Conservation (phyloP, 64 coral and sea anemone species). For the Montipora sp. region DNA sequence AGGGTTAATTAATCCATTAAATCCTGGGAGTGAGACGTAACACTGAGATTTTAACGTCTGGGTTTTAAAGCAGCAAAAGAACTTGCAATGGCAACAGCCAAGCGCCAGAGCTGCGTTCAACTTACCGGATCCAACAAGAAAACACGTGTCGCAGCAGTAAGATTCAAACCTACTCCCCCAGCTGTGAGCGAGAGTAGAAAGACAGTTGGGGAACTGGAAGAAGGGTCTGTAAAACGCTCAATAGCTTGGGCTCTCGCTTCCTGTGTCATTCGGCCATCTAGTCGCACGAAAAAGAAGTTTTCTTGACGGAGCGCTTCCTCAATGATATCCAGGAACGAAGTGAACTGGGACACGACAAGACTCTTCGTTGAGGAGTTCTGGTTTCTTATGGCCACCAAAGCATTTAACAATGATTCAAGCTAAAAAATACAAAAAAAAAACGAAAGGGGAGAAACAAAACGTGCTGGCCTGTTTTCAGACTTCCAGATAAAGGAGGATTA, state of each 20-base stretch:
- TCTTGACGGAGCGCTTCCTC: slow-evolving; percentile 62
- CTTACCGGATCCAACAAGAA: slow-evolving; percentile 92
- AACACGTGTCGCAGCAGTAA: slow-evolving; percentile 80
- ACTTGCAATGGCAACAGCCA: too few relatives aligned
- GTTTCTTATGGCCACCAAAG: slow-evolving; percentile 75
- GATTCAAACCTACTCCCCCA: slow-evolving; percentile 84
- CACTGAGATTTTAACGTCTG: too few relatives aligned
- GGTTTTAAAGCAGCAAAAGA: too few relatives aligned
- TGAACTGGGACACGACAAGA: slow-evolving; percentile 91
- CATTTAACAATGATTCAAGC: slow-evolving; percentile 72
- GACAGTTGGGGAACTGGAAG: slow-evolving; percentile 57
- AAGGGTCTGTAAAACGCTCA: slow-evolving; percentile 62
- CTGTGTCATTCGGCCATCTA: slow-evolving; percentile 84
- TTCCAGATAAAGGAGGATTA: too few relatives aligned
- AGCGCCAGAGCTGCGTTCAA: not conserved
- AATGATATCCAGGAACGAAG: slow-evolving; percentile 84
- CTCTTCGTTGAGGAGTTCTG: slow-evolving; percentile 79
- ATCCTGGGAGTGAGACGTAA: too few relatives aligned
- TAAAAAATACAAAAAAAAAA: slow-evolving; percentile 6
- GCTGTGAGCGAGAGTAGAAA: slow-evolving; percentile 82
- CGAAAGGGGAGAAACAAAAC: too few relatives aligned
- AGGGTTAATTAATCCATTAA: too few relatives aligned
- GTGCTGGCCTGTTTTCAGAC: too few relatives aligned
- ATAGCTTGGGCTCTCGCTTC: slow-evolving; percentile 69
- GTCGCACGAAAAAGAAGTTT: slow-evolving; percentile 59